Evolutionary conservation across 2,888 invertebrate genomes (phyloP), one percentile per base, ranked within the genome.

Genomic region (Mimas tiliae): DNA sequence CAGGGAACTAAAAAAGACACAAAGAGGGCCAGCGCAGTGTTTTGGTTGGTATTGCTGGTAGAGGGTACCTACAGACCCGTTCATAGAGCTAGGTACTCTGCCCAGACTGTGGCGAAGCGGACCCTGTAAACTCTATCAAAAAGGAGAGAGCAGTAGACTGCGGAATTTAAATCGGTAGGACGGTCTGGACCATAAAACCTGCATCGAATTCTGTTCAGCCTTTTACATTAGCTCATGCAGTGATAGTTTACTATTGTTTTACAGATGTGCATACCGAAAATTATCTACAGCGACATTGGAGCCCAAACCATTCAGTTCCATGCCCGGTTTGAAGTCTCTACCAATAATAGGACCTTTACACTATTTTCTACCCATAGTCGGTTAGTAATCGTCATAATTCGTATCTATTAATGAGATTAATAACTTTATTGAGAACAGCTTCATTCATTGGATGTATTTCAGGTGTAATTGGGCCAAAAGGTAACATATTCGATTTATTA

Each of bases 291-390:
- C 74, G n/a, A 42, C 74, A 4, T 70, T 75, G 16, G 70, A 72
- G 50, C 73, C 78, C 8, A 90, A 87, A 70, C 81, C 88, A 12
- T 88, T 81, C 62, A 73, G 84, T 14, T 81, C 84, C 3, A 85
- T 92, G 67, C 92, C 92, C 0, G 92, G 91, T 0, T 75, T 91
- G 42, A 80, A 83, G n/a, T 75, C 84, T 12, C 73, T 90, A 63
- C 92, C 92, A 0, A 42, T 89, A 14, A 76, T 92, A n/a, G 91
- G 92, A 1, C 74, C 87, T 21, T 21, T 89, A 16, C 86, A 88
- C 69, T 87, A 90, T 68, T 90, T 90, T 68, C 65, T 90, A 34
- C 90, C 90, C 1, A 63, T 84, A n/a, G 72, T 89, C 63, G 90
- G 90, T 90, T 69, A 51, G 81, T 79, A 71, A 11, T 11, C 8